phyloP scores from a whole-genome alignment of 2,888 invertebrate genomes.

The Caenorhabditis doughertyi region DNA sequence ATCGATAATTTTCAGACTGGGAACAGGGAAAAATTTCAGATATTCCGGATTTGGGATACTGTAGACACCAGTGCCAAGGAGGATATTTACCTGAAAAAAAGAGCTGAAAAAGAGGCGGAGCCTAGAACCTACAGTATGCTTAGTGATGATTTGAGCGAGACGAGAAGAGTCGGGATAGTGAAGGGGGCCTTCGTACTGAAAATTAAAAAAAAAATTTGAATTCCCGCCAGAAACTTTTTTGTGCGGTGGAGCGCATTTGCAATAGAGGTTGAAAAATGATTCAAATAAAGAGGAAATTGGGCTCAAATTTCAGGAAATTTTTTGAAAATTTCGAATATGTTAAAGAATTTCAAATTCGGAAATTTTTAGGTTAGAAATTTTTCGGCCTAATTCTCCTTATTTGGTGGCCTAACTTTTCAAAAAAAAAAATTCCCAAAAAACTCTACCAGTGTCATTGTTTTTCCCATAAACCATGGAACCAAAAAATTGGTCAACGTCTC shows the following conservation, averaged over 20 bases:
- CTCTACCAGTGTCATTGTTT: slow-evolving; percentile 58
- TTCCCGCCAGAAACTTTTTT: too few relatives aligned
- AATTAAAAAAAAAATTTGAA: too few relatives aligned
- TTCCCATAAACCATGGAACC: slow-evolving; percentile 49
- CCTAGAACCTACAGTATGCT: slow-evolving; percentile 68
- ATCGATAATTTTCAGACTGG: slow-evolving; percentile 23
- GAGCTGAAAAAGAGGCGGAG: not conserved
- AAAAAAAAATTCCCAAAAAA: too few relatives aligned
- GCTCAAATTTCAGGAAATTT: too few relatives aligned
- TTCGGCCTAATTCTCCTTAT: not conserved
- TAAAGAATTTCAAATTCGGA: too few relatives aligned
- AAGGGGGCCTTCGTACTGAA: slow-evolving; percentile 73
- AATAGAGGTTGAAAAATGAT: too few relatives aligned
- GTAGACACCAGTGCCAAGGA: not conserved
- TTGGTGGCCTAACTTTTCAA: too few relatives aligned
- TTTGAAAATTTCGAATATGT: too few relatives aligned
- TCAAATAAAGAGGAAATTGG: too few relatives aligned
- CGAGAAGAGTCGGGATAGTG: slow-evolving; percentile 73
- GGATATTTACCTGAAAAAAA: slow-evolving; percentile 12
- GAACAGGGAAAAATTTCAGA: slow-evolving; percentile 41
- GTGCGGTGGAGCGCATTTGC: too few relatives aligned
- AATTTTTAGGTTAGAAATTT: not conserved
- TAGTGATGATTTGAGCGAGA: slow-evolving; percentile 67
- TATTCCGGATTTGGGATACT: slow-evolving; percentile 51
- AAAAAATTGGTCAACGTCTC: slow-evolving; percentile 27